These are phyloP conservation scores for Ciconia nigra DNA, from an alignment of 2,797 vertebrate species.

Conservation along the genomic window DNA sequence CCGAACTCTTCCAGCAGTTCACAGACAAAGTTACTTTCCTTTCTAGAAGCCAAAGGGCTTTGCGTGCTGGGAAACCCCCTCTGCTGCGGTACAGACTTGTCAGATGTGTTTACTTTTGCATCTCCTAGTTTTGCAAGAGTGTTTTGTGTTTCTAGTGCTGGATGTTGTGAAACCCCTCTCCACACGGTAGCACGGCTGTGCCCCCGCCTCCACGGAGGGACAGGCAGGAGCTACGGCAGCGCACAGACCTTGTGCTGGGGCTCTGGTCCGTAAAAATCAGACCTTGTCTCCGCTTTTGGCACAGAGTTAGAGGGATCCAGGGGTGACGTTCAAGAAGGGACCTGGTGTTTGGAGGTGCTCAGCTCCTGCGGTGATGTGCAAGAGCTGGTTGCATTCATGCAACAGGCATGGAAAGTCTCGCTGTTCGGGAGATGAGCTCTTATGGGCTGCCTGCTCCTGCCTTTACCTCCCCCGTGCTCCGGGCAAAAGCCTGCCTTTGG, in stretches of 20 bases:
- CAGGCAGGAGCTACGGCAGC: not conserved
- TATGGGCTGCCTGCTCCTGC: not conserved
- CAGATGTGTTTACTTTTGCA: not conserved
- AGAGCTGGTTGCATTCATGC: not conserved
- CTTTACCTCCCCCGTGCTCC: rapidly evolving
- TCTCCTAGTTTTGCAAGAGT: not conserved
- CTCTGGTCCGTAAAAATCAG: not conserved
- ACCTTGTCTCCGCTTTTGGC: not conserved
- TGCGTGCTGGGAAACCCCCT: not conserved
- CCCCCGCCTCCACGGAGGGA: not conserved
- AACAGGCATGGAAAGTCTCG: not conserved
- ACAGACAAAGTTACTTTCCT: not conserved
- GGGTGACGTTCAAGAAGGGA: not conserved
- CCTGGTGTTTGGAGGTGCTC: not conserved
- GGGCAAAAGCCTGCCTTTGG: not conserved
- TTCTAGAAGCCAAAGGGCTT: not conserved
- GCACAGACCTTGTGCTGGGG: not conserved
- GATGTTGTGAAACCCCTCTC: conserved; percentile 15
- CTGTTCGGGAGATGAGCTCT: not conserved
- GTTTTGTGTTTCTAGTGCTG: not conserved
- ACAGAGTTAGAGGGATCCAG: not conserved
- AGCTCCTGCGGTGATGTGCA: not conserved
- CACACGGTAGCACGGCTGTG: rapidly evolving
- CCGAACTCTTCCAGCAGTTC: not conserved
- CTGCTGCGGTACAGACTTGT: not conserved